Percentiles rank a stretch among this genome's conserved stretches.
These are phyloP conservation scores for Ferdinandea cuprea DNA, from an alignment of 2,888 invertebrate genomes.

Conservation along the genomic window DNA sequence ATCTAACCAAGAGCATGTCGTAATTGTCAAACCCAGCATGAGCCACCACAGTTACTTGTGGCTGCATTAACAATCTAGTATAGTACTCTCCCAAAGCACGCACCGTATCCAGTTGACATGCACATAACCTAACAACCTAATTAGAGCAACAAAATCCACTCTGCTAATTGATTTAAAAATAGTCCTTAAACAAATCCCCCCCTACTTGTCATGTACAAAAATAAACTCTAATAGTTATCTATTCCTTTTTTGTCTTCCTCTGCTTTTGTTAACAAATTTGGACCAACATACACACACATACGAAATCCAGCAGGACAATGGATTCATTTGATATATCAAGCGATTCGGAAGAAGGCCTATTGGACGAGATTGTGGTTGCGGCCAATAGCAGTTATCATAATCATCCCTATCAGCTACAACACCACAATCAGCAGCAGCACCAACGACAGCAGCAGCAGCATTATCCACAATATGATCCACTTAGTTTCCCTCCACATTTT, in stretches of 20 bases:
- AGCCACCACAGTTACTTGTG: conserved; percentile 35
- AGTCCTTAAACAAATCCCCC: conserved; percentile 51
- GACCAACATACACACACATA: conserved; percentile 15
- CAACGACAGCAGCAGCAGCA: conserved; percentile 66
- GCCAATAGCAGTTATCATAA: conserved; percentile 77
- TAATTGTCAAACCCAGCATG: conserved; percentile 55
- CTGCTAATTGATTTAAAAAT: conserved; percentile 66
- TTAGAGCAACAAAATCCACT: conserved; percentile 58
- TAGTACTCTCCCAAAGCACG: conserved; percentile 31
- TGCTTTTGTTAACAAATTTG: conserved; percentile 40
- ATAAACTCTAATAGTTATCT: conserved; percentile 53
- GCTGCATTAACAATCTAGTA: conserved; percentile 28
- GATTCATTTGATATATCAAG: conserved; percentile 83
- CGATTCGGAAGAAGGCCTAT: conserved; percentile 82
- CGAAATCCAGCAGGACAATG: conserved; percentile 80
- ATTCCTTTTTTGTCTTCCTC: conserved; percentile 41
- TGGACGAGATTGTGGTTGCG: conserved; percentile 82
- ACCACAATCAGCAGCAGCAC: conserved; percentile 70
- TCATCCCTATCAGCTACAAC: conserved; percentile 63
- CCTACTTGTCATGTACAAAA: conserved; percentile 19
- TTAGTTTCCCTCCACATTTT: conserved; percentile 82
- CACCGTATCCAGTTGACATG: conserved; percentile 48
- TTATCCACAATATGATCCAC: conserved; percentile 79
- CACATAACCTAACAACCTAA: conserved; percentile 56
- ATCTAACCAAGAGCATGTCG: conserved; percentile 51